phyloP scores from a whole-genome alignment of 2,113 vertebrate genomes.

The Cyanoliseus patagonus region DNA sequence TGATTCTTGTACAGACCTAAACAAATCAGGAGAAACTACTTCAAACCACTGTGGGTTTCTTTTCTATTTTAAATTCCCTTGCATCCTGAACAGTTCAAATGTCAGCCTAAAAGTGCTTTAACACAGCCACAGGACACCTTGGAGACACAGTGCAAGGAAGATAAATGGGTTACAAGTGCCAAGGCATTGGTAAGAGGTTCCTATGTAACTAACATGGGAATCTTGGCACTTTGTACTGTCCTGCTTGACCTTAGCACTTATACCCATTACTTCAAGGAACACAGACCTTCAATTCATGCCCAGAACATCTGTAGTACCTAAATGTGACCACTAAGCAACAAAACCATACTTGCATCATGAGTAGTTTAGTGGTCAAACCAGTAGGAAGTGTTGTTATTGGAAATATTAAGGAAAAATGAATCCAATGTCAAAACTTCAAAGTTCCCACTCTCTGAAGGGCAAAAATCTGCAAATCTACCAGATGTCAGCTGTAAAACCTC shows the following conservation, averaged over 20 bases:
- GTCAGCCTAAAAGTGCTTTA: neutral
- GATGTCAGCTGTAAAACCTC: neutral
- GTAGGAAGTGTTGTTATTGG: fast-evolving
- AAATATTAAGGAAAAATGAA: neutral
- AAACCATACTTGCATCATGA: neutral
- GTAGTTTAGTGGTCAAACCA: neutral
- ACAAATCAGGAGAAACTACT: neutral
- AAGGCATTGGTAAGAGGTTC: neutral
- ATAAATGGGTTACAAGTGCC: neutral
- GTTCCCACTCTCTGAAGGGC: neutral
- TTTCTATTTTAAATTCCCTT: neutral
- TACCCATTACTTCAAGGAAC: fast-evolving
- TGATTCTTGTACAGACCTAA: neutral
- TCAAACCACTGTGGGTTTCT: neutral
- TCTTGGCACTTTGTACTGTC: no score
- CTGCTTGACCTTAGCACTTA: neutral
- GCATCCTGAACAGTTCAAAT: neutral
- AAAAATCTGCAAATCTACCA: neutral
- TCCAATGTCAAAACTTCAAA: neutral
- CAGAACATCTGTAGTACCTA: neutral
- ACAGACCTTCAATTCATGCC: fast-evolving
- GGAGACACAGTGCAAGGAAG: neutral
- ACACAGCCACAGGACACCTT: neutral
- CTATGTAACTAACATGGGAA: neutral
- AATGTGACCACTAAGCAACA: neutral